Conservation (phyloP, 53 echinoderm and acorn worm genomes). For the Astropecten irregularis region DNA sequence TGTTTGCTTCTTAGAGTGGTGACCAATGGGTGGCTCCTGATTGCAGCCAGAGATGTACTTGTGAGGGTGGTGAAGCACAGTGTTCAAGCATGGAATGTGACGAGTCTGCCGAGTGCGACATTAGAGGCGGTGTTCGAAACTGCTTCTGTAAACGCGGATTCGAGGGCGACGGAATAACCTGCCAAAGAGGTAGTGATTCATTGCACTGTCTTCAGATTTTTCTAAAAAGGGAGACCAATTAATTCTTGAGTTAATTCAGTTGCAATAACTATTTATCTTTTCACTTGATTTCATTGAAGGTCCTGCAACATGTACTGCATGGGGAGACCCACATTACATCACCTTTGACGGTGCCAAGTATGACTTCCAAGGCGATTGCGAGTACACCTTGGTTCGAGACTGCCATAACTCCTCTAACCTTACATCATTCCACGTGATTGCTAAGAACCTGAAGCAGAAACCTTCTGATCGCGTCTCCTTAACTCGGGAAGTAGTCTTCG, state of each 20-base stretch:
- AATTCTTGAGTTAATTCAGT: too few species aligned
- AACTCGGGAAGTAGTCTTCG: constrained; percentile 54
- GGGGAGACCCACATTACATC: constrained; percentile 61
- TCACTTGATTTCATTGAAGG: too few species aligned
- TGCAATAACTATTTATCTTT: too few species aligned
- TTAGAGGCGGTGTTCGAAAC: constrained; percentile 63
- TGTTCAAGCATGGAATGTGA: constrained; percentile 52
- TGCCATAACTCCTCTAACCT: constrained; percentile 15
- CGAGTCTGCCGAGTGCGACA: constrained; percentile 55
- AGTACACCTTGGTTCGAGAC: constrained; percentile 37
- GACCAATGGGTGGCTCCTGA: constrained; percentile 30
- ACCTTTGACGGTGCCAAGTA: constrained; percentile 44
- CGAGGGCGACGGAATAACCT: constrained; percentile 29
- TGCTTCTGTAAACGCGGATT: constrained; percentile 76
- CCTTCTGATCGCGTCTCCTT: constrained; percentile 61
- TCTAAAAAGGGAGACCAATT: too few species aligned
- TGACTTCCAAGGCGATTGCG: constrained; percentile 54
- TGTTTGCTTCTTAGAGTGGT: constrained; percentile 41
- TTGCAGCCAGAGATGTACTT: constrained; percentile 64
- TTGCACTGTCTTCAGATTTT: too few species aligned
- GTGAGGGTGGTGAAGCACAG: constrained; percentile 39
- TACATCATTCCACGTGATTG: constrained; percentile 51
- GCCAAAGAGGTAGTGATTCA: constrained; percentile 45
- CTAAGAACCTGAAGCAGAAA: constrained; percentile 54
- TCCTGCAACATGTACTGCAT: constrained; percentile 34